phyloP scores from a whole-genome alignment of 2,888 invertebrate species.

The Netelia virgata region DNA sequence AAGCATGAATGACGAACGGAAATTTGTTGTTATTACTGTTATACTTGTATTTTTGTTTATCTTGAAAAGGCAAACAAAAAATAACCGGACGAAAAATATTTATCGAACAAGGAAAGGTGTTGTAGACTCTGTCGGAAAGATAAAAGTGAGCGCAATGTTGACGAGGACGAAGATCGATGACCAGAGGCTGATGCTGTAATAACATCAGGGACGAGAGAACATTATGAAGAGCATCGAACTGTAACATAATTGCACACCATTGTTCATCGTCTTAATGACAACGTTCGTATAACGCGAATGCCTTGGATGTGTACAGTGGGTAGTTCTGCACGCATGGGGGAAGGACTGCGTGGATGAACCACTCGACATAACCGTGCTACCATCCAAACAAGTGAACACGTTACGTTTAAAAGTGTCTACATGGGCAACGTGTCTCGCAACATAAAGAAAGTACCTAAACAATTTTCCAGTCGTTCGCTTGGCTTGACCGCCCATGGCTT shows the following conservation, averaged over 20 bases:
- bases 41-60: not conserved
- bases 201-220: constrained; percentile 45
- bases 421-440: too few relatives aligned
- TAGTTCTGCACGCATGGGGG: not conserved
- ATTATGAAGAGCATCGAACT: constrained; percentile 64
- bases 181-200: constrained; percentile 48
- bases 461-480: too few relatives aligned
- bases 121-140: not conserved
- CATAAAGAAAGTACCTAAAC: too few relatives aligned
- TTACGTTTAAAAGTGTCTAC: too few relatives aligned
- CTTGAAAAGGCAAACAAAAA: not conserved
- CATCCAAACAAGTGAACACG: too few relatives aligned
- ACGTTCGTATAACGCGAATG: constrained; percentile 15
- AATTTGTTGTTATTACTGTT: not conserved
- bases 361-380: too few relatives aligned
- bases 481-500: too few relatives aligned
- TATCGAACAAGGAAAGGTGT: not conserved
- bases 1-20: not conserved
- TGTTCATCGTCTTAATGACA: constrained; percentile 66
- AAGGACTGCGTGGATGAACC: too few relatives aligned
- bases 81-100: not conserved
- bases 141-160: constrained; percentile 5
- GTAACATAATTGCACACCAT: constrained; percentile 63
- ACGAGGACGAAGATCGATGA: constrained; percentile 60
- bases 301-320: not conserved